phyloP scores from a whole-genome alignment of 2,797 vertebrate species.

The Argya squamiceps region DNA sequence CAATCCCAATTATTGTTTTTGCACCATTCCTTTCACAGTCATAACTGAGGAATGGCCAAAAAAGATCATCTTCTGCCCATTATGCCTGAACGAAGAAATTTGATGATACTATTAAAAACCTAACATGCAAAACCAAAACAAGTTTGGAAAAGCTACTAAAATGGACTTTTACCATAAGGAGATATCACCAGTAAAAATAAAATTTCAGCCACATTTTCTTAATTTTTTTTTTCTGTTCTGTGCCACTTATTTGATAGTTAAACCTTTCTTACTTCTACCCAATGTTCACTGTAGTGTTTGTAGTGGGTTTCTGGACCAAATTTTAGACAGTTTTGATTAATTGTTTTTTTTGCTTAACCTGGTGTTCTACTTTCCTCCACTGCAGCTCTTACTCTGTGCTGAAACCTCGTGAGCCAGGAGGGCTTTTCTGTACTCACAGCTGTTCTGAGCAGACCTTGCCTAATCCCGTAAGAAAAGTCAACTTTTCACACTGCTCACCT shows the following conservation, averaged over 20 bases:
- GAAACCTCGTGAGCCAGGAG: rapidly evolving
- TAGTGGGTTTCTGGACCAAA: not conserved
- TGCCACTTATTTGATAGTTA: not conserved
- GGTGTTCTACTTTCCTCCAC: not conserved
- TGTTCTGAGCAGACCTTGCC: not conserved
- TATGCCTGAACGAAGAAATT: not conserved
- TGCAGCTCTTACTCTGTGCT: not conserved
- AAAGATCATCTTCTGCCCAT: not conserved
- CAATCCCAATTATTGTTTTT: not conserved
- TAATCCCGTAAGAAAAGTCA: not conserved
- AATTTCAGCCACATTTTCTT: not conserved
- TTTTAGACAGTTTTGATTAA: not conserved
- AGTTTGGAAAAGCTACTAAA: not conserved
- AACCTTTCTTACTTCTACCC: not conserved
- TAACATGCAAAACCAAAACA: not conserved
- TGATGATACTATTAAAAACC: not conserved
- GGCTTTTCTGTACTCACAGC: not conserved
- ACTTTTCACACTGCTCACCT: not conserved
- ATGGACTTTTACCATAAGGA: not conserved
- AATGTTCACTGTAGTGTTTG: not conserved
- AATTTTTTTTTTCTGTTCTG: not conserved
- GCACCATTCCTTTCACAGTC: not conserved
- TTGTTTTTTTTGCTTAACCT: not conserved
- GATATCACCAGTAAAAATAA: not conserved
- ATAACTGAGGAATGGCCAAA: not conserved